A percentile compares a stretch with the other conserved stretches of the same genome.
These are phyloP conservation scores for Ispidina lecontei DNA, from an alignment of 2,797 vertebrate species.

Conservation along the genomic window DNA sequence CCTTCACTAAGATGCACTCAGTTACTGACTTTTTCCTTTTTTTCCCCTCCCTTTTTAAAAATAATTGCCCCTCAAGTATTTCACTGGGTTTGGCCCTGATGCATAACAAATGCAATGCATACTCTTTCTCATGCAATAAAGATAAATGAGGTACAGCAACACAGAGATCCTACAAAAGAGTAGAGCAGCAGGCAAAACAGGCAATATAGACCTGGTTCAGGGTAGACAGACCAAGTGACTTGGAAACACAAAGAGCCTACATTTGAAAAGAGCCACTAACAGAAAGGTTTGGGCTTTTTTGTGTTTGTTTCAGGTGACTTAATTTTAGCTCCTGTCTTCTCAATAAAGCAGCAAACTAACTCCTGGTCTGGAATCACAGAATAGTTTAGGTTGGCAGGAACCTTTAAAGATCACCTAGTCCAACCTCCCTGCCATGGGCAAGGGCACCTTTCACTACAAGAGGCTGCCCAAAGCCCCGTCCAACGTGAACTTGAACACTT, in stretches of 20 bases:
- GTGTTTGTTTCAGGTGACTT: neutral
- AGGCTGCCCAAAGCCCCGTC: neutral
- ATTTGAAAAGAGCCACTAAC: neutral
- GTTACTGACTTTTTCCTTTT: neutral
- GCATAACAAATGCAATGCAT: rapidly evolving
- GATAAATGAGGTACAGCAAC: neutral
- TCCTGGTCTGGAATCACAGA: neutral
- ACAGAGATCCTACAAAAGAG: neutral
- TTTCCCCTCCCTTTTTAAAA: neutral
- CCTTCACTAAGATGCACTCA: neutral
- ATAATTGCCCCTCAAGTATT: neutral
- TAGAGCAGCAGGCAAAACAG: neutral
- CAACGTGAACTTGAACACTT: neutral
- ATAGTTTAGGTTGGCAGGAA: neutral
- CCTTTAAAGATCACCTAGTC: neutral
- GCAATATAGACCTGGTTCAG: neutral
- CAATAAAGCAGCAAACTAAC: neutral
- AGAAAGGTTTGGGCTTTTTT: neutral
- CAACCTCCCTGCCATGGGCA: neutral
- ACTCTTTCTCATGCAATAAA: neutral
- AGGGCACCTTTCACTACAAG: neutral
- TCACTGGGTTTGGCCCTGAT: neutral
- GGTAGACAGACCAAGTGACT: neutral
- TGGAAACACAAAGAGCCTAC: neutral
- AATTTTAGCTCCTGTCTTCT: neutral